A percentile compares a stretch with the other conserved stretches of the same genome.
Conservation (phyloP, 2,113 vertebrate species). For the Ageneiosus marmoratus region DNA sequence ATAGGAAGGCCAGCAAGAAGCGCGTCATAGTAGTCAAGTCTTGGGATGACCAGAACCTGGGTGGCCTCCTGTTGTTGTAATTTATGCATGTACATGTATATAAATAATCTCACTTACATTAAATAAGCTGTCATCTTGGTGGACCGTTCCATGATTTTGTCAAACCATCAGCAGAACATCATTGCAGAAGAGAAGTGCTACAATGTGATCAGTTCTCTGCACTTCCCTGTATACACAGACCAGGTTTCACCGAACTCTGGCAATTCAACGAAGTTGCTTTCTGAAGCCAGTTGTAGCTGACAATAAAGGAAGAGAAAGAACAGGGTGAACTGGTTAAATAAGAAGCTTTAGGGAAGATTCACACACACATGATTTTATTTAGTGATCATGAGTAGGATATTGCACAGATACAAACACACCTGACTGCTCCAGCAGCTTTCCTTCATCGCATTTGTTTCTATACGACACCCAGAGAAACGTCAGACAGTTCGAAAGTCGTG, state of each 20-base stretch:
- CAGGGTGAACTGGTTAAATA: neutral
- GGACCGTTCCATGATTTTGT: too few relatives aligned
- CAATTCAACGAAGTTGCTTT: neutral
- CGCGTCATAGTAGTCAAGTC: too few relatives aligned
- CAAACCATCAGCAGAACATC: too few relatives aligned
- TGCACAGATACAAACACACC: neutral
- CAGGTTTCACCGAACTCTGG: neutral
- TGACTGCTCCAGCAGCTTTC: neutral
- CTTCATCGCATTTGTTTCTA: neutral
- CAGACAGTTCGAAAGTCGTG: constrained; percentile 24
- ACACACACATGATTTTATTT: neutral
- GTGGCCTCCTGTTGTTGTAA: too few relatives aligned
- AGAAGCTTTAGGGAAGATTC: neutral
- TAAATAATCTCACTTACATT: too few relatives aligned
- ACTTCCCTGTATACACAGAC: neutral
- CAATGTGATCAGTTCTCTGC: neutral
- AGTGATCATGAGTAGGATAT: neutral
- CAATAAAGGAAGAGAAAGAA: neutral
- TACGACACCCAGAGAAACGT: constrained; percentile 6
- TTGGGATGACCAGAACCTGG: too few relatives aligned
- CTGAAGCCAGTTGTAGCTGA: neutral
- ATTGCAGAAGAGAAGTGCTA: too few relatives aligned
- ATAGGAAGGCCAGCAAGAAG: too few relatives aligned
- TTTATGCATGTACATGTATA: too few relatives aligned
- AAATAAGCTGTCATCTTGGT: too few relatives aligned